Evolutionary conservation across 2,797 vertebrate species (phyloP).

Genomic region (Coregonus suidteri): DNA sequence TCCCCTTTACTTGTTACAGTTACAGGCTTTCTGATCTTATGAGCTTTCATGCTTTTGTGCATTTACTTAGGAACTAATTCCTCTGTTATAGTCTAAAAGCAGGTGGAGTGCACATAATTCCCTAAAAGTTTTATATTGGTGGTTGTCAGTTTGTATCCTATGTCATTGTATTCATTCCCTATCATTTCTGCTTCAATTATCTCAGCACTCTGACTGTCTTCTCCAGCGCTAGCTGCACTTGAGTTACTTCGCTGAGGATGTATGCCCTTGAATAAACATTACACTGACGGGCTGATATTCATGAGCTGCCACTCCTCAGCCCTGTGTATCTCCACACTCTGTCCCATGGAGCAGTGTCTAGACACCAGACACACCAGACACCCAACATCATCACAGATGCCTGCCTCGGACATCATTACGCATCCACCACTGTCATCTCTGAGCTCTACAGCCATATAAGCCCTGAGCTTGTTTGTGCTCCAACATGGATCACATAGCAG

Average conservation of each 20-base stretch:
- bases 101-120: neutral
- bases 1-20: neutral
- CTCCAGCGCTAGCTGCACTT: conserved; percentile 21
- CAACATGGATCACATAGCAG: neutral
- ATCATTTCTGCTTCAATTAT: conserved; percentile 16
- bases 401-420: neutral
- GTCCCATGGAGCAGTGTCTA: conserved; percentile 26
- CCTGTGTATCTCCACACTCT: conserved; percentile 9
- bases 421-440: neutral
- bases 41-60: neutral
- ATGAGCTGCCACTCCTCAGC: conserved; percentile 33
- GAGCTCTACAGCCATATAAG: neutral
- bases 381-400: neutral
- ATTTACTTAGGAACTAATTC: neutral
- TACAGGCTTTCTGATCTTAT: neutral
- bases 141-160: neutral
- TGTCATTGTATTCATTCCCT: conserved; percentile 13
- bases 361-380: conserved; percentile 22
- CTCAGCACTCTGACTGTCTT: neutral
- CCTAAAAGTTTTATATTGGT: neutral
- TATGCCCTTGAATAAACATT: conserved; percentile 37
- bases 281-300: conserved; percentile 25
- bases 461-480: neutral
- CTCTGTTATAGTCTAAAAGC: neutral
- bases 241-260: conserved; percentile 18